phyloP scores from a whole-genome alignment of 2,113 vertebrate genomes.

The Nothobranchius kuhntae region DNA sequence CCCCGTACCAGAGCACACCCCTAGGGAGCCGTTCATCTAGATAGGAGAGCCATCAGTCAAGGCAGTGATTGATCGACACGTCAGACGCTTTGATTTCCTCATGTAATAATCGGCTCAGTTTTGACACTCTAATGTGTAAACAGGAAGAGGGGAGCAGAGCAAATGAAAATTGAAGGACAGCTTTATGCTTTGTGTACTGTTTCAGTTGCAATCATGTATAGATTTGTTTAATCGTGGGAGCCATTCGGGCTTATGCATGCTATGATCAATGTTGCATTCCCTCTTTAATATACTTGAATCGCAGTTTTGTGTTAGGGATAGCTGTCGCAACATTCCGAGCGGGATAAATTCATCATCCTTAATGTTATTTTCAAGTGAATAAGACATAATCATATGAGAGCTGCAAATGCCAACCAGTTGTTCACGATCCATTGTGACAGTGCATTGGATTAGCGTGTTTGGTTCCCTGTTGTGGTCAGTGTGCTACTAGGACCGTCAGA shows the following conservation, averaged over 20 bases:
- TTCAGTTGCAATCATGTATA: conserved; percentile 19
- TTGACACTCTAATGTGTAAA: conserved; percentile 68
- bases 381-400: conserved; percentile 56
- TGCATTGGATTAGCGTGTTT: conserved; percentile 58
- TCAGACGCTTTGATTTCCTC: conserved; percentile 75
- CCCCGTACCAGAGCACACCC: conserved; percentile 57
- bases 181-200: conserved; percentile 23
- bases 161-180: conserved; percentile 68
- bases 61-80: conserved; percentile 69
- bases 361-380: conserved; percentile 33
- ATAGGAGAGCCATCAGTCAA: conserved; percentile 76
- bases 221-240: not conserved
- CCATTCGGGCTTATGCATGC: conserved; percentile 8
- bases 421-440: conserved; percentile 54
- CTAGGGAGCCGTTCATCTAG: conserved; percentile 68
- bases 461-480: conserved; percentile 65
- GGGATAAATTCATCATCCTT: conserved; percentile 36
- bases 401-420: conserved; percentile 70
- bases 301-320: conserved; percentile 5
- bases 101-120: conserved; percentile 73
- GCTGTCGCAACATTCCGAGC: conserved; percentile 27
- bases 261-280: conserved; percentile 17
- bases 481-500: conserved; percentile 60
- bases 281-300: conserved; percentile 30
- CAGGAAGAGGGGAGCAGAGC: conserved; percentile 42